A percentile compares a stretch with the other conserved stretches of the same genome.
Conservation (phyloP, 1,140 invertebrate species). For the Caerostris extrusa region DNA sequence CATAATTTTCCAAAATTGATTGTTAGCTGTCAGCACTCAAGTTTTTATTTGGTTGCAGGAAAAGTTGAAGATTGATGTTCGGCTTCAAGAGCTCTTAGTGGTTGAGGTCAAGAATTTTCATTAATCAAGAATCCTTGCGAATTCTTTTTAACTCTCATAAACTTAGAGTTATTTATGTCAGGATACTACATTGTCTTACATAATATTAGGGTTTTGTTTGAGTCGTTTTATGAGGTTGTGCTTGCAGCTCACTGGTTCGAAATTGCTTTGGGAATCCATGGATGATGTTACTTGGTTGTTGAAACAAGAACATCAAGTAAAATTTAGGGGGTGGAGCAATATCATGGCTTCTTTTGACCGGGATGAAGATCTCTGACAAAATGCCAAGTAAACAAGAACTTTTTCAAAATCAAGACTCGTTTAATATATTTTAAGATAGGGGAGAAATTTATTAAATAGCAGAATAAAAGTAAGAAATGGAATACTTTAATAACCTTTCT, state of each 20-base stretch:
- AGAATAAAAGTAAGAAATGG: too few species aligned
- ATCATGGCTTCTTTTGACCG: too few species aligned
- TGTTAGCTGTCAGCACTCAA: slow-evolving; percentile 1
- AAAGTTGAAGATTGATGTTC: slow-evolving; percentile 7
- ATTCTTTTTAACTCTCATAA: slow-evolving; percentile 21
- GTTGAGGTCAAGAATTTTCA: slow-evolving; percentile 31
- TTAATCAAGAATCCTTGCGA: background rate
- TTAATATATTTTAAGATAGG: too few species aligned
- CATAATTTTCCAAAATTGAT: slow-evolving; percentile 41
- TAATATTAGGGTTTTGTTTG: background rate
- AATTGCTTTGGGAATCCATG: background rate
- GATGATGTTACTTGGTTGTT: too few species aligned
- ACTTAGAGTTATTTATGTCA: background rate
- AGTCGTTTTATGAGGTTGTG: background rate
- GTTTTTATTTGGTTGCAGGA: background rate
- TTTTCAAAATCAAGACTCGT: too few species aligned
- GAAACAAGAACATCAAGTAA: too few species aligned
- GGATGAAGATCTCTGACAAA: too few species aligned
- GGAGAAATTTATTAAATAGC: too few species aligned
- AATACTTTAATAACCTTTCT: too few species aligned
- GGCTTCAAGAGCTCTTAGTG: background rate
- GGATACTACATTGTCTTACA: background rate
- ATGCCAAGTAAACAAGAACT: too few species aligned
- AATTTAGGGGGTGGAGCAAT: too few species aligned
- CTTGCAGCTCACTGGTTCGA: background rate